A percentile compares a stretch with the other conserved stretches of the same genome.
phyloP scores from a whole-genome alignment of 1,140 invertebrate species.

The Sitophilus oryzae region DNA sequence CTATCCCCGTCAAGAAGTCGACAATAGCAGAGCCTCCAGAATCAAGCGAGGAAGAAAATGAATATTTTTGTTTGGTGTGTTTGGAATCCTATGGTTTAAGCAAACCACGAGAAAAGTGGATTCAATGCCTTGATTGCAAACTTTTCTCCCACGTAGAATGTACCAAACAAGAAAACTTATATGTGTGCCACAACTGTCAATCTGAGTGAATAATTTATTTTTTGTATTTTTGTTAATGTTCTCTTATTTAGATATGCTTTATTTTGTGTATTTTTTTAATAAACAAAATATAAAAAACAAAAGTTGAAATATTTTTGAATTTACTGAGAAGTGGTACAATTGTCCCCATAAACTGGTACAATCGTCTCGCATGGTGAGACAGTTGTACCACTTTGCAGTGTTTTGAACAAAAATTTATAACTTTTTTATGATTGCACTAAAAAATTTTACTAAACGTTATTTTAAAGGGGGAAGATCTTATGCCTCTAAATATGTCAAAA shows the following conservation, averaged over 20 bases:
- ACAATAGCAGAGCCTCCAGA: conserved; percentile 18
- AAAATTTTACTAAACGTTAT: too few species aligned
- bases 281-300: too few species aligned
- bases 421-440: too few species aligned
- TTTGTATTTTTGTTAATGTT: neutral
- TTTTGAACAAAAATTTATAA: too few species aligned
- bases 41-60: conserved; percentile 24
- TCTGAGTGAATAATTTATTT: conserved; percentile 2
- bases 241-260: neutral
- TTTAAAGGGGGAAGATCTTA: too few species aligned
- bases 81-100: conserved; percentile 20
- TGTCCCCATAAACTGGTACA: neutral
- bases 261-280: neutral
- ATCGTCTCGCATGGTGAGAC: neutral
- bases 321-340: conserved; percentile 1
- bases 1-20: conserved; percentile 17
- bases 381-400: neutral
- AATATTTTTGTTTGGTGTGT: conserved; percentile 25
- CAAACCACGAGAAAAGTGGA: conserved; percentile 24
- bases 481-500: too few species aligned
- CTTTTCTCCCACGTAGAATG: conserved; percentile 30
- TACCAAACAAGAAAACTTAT: conserved; percentile 6
- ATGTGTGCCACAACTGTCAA: conserved; percentile 5
- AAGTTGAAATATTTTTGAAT: too few species aligned
- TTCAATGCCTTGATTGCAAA: conserved; percentile 27